phyloP scores from a whole-genome alignment of 2,797 vertebrate genomes.

The Semotilus atromaculatus region DNA sequence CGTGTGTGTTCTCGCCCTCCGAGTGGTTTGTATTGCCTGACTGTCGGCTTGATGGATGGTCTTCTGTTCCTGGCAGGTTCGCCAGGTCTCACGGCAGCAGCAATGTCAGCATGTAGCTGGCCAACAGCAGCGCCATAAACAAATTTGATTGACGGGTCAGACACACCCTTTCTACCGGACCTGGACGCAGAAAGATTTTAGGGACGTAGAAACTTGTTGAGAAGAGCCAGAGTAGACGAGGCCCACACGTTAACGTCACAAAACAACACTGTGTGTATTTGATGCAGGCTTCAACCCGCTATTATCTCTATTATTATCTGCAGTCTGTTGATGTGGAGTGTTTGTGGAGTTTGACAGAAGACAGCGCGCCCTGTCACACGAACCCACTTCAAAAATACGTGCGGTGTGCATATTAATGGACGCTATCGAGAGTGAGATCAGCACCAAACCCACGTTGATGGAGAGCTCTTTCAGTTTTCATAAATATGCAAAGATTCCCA shows the following conservation, averaged over 20 bases:
- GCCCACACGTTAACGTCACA: not conserved
- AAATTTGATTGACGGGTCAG: constrained; percentile 45
- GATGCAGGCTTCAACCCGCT: not conserved
- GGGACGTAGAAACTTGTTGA: constrained; percentile 9
- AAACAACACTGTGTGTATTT: constrained; percentile 14
- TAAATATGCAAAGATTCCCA: constrained; percentile 38
- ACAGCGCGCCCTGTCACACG: constrained; percentile 23
- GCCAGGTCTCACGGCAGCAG: constrained; percentile 40
- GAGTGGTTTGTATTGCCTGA: constrained; percentile 48
- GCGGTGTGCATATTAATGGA: constrained; percentile 22
- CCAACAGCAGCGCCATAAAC: constrained; percentile 52
- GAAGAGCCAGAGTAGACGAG: not conserved
- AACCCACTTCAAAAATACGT: constrained; percentile 25
- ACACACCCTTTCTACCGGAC: constrained; percentile 38
- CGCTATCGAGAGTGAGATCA: not conserved
- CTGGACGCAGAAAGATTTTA: constrained; percentile 11
- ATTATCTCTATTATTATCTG: constrained; percentile 32
- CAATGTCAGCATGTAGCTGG: constrained; percentile 51
- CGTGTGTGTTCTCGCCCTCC: constrained; percentile 48
- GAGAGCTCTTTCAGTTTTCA: constrained; percentile 18
- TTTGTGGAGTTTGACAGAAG: constrained; percentile 21
- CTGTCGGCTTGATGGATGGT: constrained; percentile 54
- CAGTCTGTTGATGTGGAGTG: constrained; percentile 4
- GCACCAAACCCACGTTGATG: not conserved
- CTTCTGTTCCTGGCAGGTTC: constrained; percentile 15